Conservation (phyloP, 2,888 invertebrate genomes). For the Drosophila demipolita region DNA sequence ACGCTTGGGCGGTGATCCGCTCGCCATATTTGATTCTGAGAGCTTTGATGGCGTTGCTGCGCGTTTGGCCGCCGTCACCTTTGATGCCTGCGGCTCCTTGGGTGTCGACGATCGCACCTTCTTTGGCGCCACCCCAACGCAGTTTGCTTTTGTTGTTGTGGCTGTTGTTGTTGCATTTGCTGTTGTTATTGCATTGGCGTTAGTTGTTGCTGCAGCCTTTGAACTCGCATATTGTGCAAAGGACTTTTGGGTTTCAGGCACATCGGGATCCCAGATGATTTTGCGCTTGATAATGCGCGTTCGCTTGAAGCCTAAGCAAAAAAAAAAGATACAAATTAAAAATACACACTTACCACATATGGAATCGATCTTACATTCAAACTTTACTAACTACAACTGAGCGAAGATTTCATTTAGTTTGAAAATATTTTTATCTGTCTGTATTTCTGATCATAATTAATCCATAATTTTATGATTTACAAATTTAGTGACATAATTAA, state of each 20-base stretch:
- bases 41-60: constrained; percentile 44
- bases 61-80: constrained; percentile 37
- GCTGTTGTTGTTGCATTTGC: constrained; percentile 1
- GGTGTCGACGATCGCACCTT: constrained; percentile 67
- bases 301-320: constrained; percentile 75
- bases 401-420: background rate
- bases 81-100: constrained; percentile 46
- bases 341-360: background rate
- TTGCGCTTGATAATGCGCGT: constrained; percentile 89
- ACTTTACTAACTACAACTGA: background rate
- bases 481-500: background rate
- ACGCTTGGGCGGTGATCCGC: constrained; percentile 57
- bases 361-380: background rate
- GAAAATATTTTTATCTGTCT: background rate
- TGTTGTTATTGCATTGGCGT: constrained; percentile 2
- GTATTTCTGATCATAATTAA: too few relatives aligned
- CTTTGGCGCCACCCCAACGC: constrained; percentile 48
- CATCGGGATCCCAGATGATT: constrained; percentile 90
- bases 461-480: background rate
- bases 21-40: constrained; percentile 14
- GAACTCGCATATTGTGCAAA: constrained; percentile 80
- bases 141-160: constrained; percentile 9
- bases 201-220: constrained; percentile 27
- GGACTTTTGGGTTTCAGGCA: constrained; percentile 82
- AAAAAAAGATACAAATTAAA: background rate